Conservation (phyloP, 64 coral and sea anemone species). For the Stichodactyla mertensii region DNA sequence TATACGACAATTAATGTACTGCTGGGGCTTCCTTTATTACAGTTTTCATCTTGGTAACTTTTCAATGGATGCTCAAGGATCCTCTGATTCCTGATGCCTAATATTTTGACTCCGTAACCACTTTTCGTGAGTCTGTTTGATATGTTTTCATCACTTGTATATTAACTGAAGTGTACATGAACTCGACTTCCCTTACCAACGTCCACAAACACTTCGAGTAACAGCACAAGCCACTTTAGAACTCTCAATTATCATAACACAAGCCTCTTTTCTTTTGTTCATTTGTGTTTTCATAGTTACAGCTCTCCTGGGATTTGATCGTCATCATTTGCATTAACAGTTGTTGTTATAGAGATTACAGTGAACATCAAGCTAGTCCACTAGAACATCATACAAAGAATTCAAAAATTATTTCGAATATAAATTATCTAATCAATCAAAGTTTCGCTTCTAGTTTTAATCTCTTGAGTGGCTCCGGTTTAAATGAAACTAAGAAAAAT, state of each 20-base stretch:
- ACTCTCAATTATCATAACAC: slow-evolving; percentile 12
- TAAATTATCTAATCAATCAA: neutral
- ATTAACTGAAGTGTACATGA: neutral
- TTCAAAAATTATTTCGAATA: neutral
- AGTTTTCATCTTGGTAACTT: neutral
- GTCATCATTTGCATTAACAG: neutral
- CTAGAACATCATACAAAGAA: neutral
- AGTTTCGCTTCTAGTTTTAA: neutral
- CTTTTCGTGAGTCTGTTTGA: neutral
- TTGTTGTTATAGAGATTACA: slow-evolving; percentile 15
- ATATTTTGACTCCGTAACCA: neutral
- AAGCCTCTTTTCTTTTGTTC: neutral
- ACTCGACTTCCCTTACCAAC: neutral
- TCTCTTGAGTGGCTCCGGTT: neutral
- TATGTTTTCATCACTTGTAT: neutral
- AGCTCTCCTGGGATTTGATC: slow-evolving; percentile 1
- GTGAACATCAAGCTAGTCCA: neutral
- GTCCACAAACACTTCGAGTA: slow-evolving; percentile 10
- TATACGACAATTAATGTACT: neutral
- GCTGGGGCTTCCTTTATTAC: neutral
- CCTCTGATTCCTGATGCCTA: neutral
- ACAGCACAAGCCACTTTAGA: neutral
- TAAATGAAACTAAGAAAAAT: neutral
- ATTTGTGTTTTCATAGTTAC: slow-evolving; percentile 17
- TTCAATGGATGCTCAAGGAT: neutral